Evolutionary conservation across 2,113 vertebrate genomes (phyloP).

Genomic region (Silurus asotus): DNA sequence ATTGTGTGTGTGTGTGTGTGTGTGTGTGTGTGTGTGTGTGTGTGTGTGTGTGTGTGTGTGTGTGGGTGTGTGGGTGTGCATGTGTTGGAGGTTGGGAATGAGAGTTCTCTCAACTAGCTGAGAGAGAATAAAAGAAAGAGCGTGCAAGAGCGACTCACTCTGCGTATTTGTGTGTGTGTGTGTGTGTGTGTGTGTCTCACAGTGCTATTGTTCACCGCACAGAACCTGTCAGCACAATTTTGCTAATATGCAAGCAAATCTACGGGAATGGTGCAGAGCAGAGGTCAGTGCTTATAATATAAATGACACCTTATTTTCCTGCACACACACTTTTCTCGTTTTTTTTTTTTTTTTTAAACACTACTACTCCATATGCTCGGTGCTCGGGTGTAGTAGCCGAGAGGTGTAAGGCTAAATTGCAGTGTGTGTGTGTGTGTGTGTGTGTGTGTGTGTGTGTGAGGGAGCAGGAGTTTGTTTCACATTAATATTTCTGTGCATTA

Average conservation of each 20-base stretch:
- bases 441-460: not conserved
- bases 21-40: not conserved
- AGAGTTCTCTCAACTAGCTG: constrained; percentile 20
- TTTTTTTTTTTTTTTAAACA: constrained; percentile 37
- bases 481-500: constrained; percentile 50
- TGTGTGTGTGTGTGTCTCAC: constrained; percentile 34
- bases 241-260: constrained; percentile 55
- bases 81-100: constrained; percentile 1
- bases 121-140: constrained; percentile 12
- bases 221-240: constrained; percentile 51
- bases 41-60: not conserved
- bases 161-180: constrained; percentile 1
- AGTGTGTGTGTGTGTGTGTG: not conserved
- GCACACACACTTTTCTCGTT: not conserved
- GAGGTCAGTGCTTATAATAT: constrained; percentile 43
- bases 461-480: constrained; percentile 25
- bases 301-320: constrained; percentile 24
- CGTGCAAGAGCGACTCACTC: constrained; percentile 9
- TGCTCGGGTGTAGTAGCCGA: not conserved
- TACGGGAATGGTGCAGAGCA: constrained; percentile 46
- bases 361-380: constrained; percentile 7
- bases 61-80: constrained; percentile 19
- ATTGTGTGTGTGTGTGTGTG: constrained; percentile 3
- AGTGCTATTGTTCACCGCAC: constrained; percentile 39
- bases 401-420: constrained; percentile 28